phyloP scores from a whole-genome alignment of 1,140 invertebrate genomes.

The Acromyrmex heyeri region DNA sequence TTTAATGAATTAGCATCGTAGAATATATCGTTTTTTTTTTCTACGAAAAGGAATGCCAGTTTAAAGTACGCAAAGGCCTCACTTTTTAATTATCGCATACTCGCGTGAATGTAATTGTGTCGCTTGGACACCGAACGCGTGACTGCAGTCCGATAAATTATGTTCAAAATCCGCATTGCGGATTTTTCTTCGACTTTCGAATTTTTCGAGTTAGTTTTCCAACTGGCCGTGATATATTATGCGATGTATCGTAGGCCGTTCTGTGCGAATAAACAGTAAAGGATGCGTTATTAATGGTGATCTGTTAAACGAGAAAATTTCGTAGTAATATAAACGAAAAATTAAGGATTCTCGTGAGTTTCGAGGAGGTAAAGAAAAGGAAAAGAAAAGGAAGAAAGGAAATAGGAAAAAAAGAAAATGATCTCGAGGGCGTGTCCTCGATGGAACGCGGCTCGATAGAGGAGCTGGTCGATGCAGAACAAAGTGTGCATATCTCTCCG shows the following conservation, averaged over 20 bases:
- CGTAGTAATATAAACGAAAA: slow-evolving; percentile 31
- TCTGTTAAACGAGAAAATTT: slow-evolving; percentile 48
- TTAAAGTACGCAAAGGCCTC: slow-evolving; percentile 42
- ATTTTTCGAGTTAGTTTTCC: slow-evolving; percentile 26
- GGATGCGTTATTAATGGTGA: slow-evolving; percentile 30
- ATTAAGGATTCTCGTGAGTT: background rate
- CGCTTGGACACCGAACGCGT: slow-evolving; percentile 34
- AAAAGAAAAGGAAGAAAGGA: background rate
- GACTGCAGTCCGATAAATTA: slow-evolving; percentile 26
- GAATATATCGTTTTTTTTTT: slow-evolving; percentile 42
- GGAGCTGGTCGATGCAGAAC: slow-evolving; percentile 62
- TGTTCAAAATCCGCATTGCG: slow-evolving; percentile 12
- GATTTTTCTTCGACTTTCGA: slow-evolving; percentile 18
- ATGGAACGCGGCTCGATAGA: slow-evolving; percentile 38
- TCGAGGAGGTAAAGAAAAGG: background rate
- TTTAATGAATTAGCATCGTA: slow-evolving; percentile 58
- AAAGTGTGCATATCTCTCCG: slow-evolving; percentile 78
- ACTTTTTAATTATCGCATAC: slow-evolving; percentile 13
- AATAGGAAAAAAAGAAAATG: background rate
- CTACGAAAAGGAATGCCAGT: slow-evolving; percentile 23
- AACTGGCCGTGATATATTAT: slow-evolving; percentile 3
- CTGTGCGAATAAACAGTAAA: slow-evolving; percentile 5
- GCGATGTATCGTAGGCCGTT: slow-evolving; percentile 3
- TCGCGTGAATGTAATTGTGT: slow-evolving; percentile 47
- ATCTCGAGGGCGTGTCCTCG: slow-evolving; percentile 45